Evolutionary conservation across 2,888 invertebrate species (phyloP), one percentile per base, ranked within the genome.

Genomic region (Chrysomela aeneicollis): DNA sequence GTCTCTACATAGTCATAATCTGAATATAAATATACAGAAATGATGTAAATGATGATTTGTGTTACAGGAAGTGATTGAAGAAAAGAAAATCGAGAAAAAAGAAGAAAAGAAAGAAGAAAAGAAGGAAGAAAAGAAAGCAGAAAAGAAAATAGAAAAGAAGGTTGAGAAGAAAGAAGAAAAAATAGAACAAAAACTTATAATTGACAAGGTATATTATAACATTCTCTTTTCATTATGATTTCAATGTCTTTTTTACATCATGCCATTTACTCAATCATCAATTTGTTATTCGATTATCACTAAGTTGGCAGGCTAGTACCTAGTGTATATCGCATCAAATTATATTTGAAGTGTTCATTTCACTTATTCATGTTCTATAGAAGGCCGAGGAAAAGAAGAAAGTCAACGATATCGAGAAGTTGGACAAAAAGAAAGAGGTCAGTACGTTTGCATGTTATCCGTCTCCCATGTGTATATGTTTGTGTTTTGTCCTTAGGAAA

Each of bases 401-500:
- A 69, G 80, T 79, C 64, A 79, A 80, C 66, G 80, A 81, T 73
- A 75, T 81, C 32, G 81, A 78, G 54, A 81, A 80, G 69, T 66
- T 70, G 47, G 76, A 77, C 18, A 74, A 77, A 68, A 75, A 75
- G 71, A 79, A 74, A 62, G 77, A 78, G 78, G 79, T 79, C 69
- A 68, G 77, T 77, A 64, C 52, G 37, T 59, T 61, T 67, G 64
- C 71, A 42, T 64, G 58, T 67, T 70, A 61, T 71, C 59, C 59
- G 69, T 73, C 57, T 62, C 15, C 4, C 15, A 42, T 15, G 42
- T 42, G 15, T 66, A 67, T 52, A 63, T 72, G 57, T 66, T 66
- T 67, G 59, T 69, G 62, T 71, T 69, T 12, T 69, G 61, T 73
- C 70, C 74, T 50, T 73, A 84, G 79, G 87, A 87, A 79, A 83